phyloP scores from a whole-genome alignment of 1,140 invertebrate species.

The Himalopsyche phryganea region DNA sequence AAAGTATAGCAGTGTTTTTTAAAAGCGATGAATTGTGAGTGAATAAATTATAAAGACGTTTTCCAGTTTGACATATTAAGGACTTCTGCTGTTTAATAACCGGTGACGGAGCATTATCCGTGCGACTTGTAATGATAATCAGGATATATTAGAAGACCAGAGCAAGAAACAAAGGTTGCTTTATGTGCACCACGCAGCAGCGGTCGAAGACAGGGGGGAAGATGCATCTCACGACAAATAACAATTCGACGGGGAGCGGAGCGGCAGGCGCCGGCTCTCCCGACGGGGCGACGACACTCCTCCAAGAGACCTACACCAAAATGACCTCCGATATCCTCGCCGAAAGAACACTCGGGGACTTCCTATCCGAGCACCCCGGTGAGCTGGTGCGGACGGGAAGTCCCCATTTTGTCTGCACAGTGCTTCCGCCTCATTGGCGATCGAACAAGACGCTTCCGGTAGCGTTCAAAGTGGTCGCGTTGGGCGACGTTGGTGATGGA shows the following conservation, averaged over 20 bases:
- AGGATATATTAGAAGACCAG: slow-evolving; percentile 12
- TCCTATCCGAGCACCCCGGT: slow-evolving; percentile 86
- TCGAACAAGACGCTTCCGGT: slow-evolving; percentile 97
- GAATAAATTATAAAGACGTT: too few species aligned
- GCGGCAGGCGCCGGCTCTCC: slow-evolving; percentile 53
- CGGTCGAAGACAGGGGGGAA: slow-evolving; percentile 34
- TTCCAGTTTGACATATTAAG: too few species aligned
- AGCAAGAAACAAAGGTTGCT: slow-evolving; percentile 5
- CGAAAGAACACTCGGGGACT: slow-evolving; percentile 82
- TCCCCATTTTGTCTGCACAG: slow-evolving; percentile 88
- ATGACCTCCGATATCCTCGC: slow-evolving; percentile 85
- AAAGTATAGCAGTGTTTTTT: too few species aligned
- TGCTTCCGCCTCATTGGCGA: slow-evolving; percentile 90
- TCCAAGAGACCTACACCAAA: slow-evolving; percentile 82
- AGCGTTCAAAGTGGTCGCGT: slow-evolving; percentile 88
- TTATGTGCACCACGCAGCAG: slow-evolving; percentile 33
- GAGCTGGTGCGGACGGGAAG: slow-evolving; percentile 92
- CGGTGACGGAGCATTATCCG: not conserved
- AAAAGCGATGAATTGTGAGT: too few species aligned
- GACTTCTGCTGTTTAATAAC: too few species aligned
- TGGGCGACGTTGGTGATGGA: slow-evolving; percentile 91
- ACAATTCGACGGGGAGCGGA: slow-evolving; percentile 42
- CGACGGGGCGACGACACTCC: slow-evolving; percentile 56
- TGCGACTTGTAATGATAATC: slow-evolving; percentile 29
- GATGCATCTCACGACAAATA: slow-evolving; percentile 55